Evolutionary conservation across 2,113 vertebrate genomes (phyloP), one percentile per base, ranked within the genome.

Genomic region (Monarcha castaneiventris): DNA sequence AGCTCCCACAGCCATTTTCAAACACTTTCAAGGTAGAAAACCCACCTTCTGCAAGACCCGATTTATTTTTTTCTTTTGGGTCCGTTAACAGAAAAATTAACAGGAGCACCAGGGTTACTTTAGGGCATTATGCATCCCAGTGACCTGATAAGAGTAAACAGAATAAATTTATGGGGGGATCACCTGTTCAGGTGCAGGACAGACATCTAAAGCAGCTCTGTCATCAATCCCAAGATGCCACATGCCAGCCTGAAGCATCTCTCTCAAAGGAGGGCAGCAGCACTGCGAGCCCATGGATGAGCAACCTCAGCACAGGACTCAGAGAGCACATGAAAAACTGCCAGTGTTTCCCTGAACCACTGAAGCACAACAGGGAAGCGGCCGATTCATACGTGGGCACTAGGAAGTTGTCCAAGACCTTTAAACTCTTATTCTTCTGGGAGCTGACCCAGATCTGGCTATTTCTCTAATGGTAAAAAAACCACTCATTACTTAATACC

Each of bases 351-450:
- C 41, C 41, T 49, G 62, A 89, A 21, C 11, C 8, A 3, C 39
- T 51, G 80, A 81, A 91, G 78, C 35, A 78, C 69, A 52, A 35
- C 44, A n/a, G 33, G 66, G 56, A 62, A 63, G 67, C 1, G 0
- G 54, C 22, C 2, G 0, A 74, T 29, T 44, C 82, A 39, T 32
- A 67, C 0, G 0, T 3, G 2, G n/a, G 37, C 14, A 26, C 55
- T 39, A 71, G 51, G 33, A 93, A 69, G 37, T 30, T 51, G 33
- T 37, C 87, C 69, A 64, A 92, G 58, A 72, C 80, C 89, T 77
- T 89, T 89, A 48, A 84, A 92, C 54, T 76, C 74, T 43, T 17
- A 9, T 43, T 83, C 79, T 77, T 41, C 72, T 41, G 39, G 46
- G 81, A 54, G 21, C 67, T 93, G 90, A 86, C 92, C 51, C 88